Evolutionary conservation across 2,113 vertebrate genomes (phyloP), one percentile per base, ranked within the genome.

Genomic region (Pygoscelis adeliae): DNA sequence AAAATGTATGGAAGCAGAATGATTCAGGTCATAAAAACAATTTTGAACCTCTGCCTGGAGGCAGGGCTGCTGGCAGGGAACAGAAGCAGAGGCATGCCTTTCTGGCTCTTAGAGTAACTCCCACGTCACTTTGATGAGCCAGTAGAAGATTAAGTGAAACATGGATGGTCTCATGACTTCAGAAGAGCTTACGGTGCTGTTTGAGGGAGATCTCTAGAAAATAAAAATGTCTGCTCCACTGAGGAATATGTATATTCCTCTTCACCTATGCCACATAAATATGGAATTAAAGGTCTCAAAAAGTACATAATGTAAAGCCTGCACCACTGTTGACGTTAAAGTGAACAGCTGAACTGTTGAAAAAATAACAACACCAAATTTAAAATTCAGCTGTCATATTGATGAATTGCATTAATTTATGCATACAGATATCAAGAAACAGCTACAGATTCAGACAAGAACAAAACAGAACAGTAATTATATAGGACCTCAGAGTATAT

Each of bases 361-460:
- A 81, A 89, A 97, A 89, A 83, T 72, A 83, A 73, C 49, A 87
- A 58, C 2, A 1, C 5, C 22, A 63, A 40, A 92, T 88, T 81
- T 78, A 87, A 95, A 96, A 87, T 90, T 94, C 79, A 86, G n/a
- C 76, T 87, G 61, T 92, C 90, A 71, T 89, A 63, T 78, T 91
- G 91, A 95, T 84, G 34, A 79, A 95, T 92, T 63, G 32, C 72
- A 56, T 90, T 95, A 56, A 96, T 96, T 95, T 93, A 89, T 83
- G 86, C 76, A 63, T 73, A 67, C 25, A 65, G 74, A 71, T 82
- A 65, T 67, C 59, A 74, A 91, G 80, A 71, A 92, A 74, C n/a
- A 85, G 18, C 47, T 71, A 44, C 10, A 77, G 71, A 92, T 73
- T 90, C 71, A 89, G 69, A 69, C 16, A 59, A 79, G 42, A 83